These are phyloP conservation scores for Dromococcyx pavoninus DNA, from an alignment of 2,797 vertebrate species.

Conservation along the genomic window DNA sequence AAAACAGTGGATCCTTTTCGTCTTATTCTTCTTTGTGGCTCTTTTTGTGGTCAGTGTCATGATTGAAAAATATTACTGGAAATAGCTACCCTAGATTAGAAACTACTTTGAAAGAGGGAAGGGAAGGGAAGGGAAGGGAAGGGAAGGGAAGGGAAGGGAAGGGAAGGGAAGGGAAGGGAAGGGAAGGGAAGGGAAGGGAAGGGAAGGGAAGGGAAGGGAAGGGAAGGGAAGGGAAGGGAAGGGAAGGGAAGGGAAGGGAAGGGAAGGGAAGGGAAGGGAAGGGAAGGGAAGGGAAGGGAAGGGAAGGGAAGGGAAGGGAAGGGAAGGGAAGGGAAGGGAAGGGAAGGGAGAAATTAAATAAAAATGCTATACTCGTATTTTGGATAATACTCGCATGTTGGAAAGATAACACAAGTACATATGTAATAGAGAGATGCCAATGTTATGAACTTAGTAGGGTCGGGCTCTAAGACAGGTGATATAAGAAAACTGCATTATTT, in stretches of 20 bases:
- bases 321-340: neutral
- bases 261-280: neutral
- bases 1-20: neutral
- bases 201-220: too few relatives aligned
- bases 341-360: too few relatives aligned
- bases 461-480: neutral
- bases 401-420: neutral
- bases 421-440: neutral
- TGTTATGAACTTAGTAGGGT: neutral
- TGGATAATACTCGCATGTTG: neutral
- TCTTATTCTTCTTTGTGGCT: neutral
- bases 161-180: too few relatives aligned
- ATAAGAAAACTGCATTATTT: neutral
- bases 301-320: neutral
- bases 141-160: neutral
- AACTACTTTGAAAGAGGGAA: neutral
- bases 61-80: neutral
- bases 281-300: neutral
- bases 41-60: neutral
- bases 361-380: neutral
- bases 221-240: neutral
- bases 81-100: neutral
- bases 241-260: neutral
- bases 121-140: neutral
- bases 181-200: neutral